Evolutionary conservation across 2,888 invertebrate species (phyloP).

Genomic region (Crocallis elinguaria): DNA sequence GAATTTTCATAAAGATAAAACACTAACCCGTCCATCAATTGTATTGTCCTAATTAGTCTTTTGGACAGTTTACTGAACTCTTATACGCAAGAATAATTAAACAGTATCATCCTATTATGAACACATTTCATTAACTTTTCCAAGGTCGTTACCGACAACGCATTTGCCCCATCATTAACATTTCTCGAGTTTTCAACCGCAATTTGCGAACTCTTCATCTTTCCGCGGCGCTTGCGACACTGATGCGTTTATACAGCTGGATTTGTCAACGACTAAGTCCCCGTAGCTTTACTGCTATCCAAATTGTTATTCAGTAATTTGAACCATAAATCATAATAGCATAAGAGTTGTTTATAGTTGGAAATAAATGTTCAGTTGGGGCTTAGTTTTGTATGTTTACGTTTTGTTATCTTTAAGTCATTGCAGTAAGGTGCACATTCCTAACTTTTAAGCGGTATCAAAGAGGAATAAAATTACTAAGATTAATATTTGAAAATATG

Average conservation of each 20-base stretch:
- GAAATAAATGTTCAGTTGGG: not conserved
- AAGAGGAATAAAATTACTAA: slow-evolving; percentile 24
- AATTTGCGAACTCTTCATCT: slow-evolving; percentile 25
- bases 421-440: not conserved
- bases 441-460: not conserved
- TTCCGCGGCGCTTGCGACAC: slow-evolving; percentile 25
- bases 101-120: no score
- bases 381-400: not conserved
- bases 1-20: no score
- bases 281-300: not conserved
- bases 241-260: slow-evolving; percentile 5
- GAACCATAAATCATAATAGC: not conserved
- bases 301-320: not conserved
- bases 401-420: not conserved
- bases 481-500: slow-evolving; percentile 38
- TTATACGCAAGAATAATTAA: no score
- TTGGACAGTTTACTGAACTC: no score
- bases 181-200: slow-evolving; percentile 17
- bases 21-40: no score
- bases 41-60: no score
- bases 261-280: slow-evolving; percentile 9
- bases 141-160: slow-evolving; percentile 4
- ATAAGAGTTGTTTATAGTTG: not conserved
- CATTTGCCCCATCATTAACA: slow-evolving; percentile 16
- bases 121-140: not conserved